Evolutionary conservation across 2,797 vertebrate species (phyloP).

Genomic region (Brotula barbata): DNA sequence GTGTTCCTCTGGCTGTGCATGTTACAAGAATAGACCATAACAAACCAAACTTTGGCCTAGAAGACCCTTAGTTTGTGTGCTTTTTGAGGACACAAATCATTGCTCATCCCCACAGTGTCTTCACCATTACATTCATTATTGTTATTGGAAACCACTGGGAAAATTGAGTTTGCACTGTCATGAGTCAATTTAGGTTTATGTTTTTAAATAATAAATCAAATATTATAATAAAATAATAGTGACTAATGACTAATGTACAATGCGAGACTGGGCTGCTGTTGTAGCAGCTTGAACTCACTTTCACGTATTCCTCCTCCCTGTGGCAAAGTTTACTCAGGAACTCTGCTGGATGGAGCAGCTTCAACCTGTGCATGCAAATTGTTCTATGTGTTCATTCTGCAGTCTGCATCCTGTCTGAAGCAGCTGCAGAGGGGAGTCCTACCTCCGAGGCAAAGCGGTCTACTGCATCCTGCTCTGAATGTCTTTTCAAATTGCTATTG

Average conservation of each 20-base stretch:
- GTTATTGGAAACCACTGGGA: no score
- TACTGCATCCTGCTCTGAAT: constrained; percentile 20
- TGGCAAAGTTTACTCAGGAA: not conserved
- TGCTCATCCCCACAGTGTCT: no score
- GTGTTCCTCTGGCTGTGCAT: no score
- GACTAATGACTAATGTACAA: no score
- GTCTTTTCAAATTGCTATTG: constrained; percentile 16
- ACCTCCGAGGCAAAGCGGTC: constrained; percentile 8
- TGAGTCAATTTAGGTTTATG: no score
- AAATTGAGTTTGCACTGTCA: no score
- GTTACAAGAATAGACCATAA: no score
- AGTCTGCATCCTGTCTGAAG: constrained; percentile 13
- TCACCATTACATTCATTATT: no score
- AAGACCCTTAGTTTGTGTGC: no score
- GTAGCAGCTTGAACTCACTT: not conserved
- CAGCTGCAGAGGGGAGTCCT: constrained; percentile 1
- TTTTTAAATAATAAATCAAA: no score
- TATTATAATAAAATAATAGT: constrained; percentile 1
- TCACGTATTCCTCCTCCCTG: not conserved
- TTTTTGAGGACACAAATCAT: no score
- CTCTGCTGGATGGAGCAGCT: constrained; percentile 6
- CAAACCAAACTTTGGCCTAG: no score
- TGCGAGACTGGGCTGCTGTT: not conserved
- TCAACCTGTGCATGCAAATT: constrained; percentile 15
- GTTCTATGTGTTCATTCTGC: constrained; percentile 7